Evolutionary conservation across 2,888 invertebrate species (phyloP), one percentile per base, ranked within the genome.

Genomic region (Bunonema sp.): DNA sequence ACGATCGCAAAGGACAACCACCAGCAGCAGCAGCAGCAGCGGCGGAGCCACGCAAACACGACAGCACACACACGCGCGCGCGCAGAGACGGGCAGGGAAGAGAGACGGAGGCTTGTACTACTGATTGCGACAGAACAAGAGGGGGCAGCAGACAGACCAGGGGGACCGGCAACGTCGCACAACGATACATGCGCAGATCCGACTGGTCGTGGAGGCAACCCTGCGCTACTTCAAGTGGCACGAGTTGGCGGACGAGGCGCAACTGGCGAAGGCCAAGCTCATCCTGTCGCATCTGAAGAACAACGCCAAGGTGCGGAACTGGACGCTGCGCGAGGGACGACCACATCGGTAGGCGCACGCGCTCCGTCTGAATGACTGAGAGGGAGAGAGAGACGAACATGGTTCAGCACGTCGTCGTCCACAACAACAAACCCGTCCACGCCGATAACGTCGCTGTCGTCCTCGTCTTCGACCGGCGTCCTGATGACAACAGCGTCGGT

Each of bases 241-340:
- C 38, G 30, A 44, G 21, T 46, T 66, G 26, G 44, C 61, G 1
- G 54, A 55, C 37, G 66, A 66, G 36, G 46, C 46, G 34, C 62
- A 61, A 36, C 50, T 66, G 44, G 51, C 54, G 38, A 65, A 64
- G 41, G 61, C 59, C 8, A 57, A 59, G 29, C 44, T 59, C 8
- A 42, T 54, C 8, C 43, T 60, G 18, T 42, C 54, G 34, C 66
- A 67, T 46, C 48, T 66, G 39, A 66, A 66, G 44, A 66, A 66
- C 50, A 66, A 66, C 38, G 62, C 66, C 16, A 66, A 66, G 42
- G 66, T 66, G 22, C 51, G 66, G 28, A 66, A 66, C 41, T 66
- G 66, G 66, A 66, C 66, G 0, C 47, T 66, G 26, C 45, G 65
- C 19, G 66, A 66, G 39, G 66, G 66, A 20, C 39, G 63, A 32